A percentile compares a stretch with the other conserved stretches of the same genome.
Conservation (phyloP, 2,797 vertebrate species). For the Malacoraja senta region DNA sequence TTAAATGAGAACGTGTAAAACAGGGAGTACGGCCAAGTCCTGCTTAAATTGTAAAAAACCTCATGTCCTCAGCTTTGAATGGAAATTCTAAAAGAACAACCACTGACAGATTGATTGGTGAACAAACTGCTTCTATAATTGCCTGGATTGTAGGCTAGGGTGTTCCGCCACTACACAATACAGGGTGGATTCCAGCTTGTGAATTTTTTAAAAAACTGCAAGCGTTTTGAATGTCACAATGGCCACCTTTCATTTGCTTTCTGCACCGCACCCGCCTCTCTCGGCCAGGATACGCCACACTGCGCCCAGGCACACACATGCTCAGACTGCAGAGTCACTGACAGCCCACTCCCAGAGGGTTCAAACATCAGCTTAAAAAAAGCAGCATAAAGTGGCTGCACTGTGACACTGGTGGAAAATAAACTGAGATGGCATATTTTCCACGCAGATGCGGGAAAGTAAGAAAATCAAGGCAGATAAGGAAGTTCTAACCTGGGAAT, state of each 20-base stretch:
- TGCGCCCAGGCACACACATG: background rate
- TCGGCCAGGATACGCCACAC: background rate
- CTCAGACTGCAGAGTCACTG: background rate
- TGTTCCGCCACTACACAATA: background rate
- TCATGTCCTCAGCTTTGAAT: background rate
- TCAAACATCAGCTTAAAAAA: background rate
- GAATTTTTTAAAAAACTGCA: background rate
- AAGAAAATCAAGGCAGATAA: background rate
- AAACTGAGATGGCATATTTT: background rate
- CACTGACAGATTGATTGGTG: background rate
- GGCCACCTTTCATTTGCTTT: background rate
- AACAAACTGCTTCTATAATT: background rate
- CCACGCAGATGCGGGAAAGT: background rate
- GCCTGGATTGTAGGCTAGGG: background rate
- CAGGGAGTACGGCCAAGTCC: background rate
- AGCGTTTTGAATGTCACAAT: background rate
- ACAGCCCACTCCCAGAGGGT: background rate
- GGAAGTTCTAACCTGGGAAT: background rate
- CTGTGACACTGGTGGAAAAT: no score
- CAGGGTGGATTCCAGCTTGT: background rate
- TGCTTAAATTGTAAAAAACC: background rate
- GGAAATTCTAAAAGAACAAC: background rate
- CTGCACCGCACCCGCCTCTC: background rate
- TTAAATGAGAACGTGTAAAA: background rate
- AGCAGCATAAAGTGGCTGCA: background rate